phyloP scores from a whole-genome alignment of 2,888 invertebrate genomes.

The Oeneis ivallda region DNA sequence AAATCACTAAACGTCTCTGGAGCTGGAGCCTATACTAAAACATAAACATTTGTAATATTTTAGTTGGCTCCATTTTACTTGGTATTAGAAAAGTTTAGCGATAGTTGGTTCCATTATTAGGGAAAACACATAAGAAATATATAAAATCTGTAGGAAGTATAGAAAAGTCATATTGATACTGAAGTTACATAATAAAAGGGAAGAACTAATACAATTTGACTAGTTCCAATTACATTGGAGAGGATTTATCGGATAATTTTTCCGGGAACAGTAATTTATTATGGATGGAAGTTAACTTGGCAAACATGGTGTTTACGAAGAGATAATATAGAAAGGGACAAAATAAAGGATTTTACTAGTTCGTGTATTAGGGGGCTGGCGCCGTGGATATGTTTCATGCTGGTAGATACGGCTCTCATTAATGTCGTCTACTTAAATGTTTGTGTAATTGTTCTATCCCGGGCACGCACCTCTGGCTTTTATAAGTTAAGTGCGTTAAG shows the following conservation, averaged over 20 bases:
- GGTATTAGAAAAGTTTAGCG: not conserved
- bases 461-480: too few relatives aligned
- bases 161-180: not conserved
- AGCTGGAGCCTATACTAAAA: not conserved
- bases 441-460: too few relatives aligned
- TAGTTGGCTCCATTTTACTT: not conserved
- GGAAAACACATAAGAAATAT: not conserved
- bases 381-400: conserved; percentile 30
- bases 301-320: conserved; percentile 33
- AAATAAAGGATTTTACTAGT: conserved; percentile 37
- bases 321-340: conserved; percentile 31
- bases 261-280: conserved; percentile 36
- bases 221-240: conserved; percentile 31
- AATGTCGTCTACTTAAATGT: too few relatives aligned
- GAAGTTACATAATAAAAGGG: conserved; percentile 17
- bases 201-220: conserved; percentile 22
- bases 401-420: conserved; percentile 19
- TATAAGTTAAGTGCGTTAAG: too few relatives aligned
- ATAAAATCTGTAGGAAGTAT: not conserved
- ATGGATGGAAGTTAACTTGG: conserved; percentile 34
- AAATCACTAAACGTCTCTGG: too few relatives aligned
- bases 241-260: conserved; percentile 31
- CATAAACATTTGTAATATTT: not conserved
- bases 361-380: conserved; percentile 39
- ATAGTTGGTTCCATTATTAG: not conserved